Evolutionary conservation across 2,888 invertebrate species (phyloP).

Genomic region (Drosophila pseudotalamancana): DNA sequence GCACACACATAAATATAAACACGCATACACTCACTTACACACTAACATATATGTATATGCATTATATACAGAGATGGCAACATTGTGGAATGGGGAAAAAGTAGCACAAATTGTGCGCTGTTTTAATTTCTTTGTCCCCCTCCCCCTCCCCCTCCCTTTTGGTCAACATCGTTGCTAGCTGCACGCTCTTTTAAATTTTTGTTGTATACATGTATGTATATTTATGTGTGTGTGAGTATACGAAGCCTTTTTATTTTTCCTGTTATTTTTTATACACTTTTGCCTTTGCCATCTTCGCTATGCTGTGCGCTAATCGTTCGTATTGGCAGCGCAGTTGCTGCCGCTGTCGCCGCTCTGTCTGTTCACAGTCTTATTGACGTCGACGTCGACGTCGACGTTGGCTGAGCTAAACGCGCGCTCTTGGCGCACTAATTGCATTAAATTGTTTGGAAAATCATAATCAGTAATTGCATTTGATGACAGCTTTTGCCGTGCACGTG

Average conservation of each 20-base stretch:
- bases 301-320: constrained; percentile 68
- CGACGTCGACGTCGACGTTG: constrained; percentile 25
- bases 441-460: constrained; percentile 82
- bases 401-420: constrained; percentile 30
- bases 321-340: constrained; percentile 59
- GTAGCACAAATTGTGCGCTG: constrained; percentile 81
- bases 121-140: constrained; percentile 73
- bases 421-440: constrained; percentile 76
- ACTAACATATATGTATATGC: constrained; percentile 25
- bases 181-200: constrained; percentile 38
- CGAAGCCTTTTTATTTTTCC: constrained; percentile 60
- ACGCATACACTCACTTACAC: constrained; percentile 17
- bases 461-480: constrained; percentile 78
- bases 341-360: constrained; percentile 71
- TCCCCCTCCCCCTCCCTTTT: too few relatives aligned
- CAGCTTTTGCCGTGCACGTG: constrained; percentile 53
- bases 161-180: constrained; percentile 14
- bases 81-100: constrained; percentile 76
- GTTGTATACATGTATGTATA: constrained; percentile 13
- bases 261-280: constrained; percentile 61
- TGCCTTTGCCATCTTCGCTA: constrained; percentile 56
- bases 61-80: constrained; percentile 48
- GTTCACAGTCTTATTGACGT: constrained; percentile 46
- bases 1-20: constrained; percentile 20
- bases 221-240: constrained; percentile 19